Base-by-base conservation (phyloP, 2,113 vertebrate genomes). In the Corythaeola cristata region DNA sequence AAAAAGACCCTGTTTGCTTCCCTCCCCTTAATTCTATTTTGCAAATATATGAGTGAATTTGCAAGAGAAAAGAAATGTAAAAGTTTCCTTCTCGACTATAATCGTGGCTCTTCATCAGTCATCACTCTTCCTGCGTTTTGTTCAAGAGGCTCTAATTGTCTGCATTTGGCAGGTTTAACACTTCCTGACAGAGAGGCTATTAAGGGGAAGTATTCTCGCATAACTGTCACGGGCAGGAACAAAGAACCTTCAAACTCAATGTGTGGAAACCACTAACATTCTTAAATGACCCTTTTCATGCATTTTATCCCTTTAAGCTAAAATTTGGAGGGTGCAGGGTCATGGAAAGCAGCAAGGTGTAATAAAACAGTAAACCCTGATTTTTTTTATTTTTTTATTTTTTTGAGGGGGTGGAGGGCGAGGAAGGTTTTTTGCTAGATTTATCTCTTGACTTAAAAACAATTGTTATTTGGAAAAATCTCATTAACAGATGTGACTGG, bases 141-240 rank as follows among this genome's bases (percentile, higher is more conserved):
- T 98, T 98, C 88, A 63, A 88, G 98, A 97, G 98, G 97, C 98
- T 98, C 98, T 98, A 99, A 99, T 99, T 99, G 98, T 99, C 98
- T 93, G 96, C 98, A 95, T 98, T 99, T 98, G 98, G 98, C 98
- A 98, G 98, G 97, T 98, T 98, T 99, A 98, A 99, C 99, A 98
- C 98, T 99, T 99, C 98, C 98, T 98, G 98, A 98, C 98, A 98
- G 98, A 98, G 98, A 98, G 98, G 97, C 99, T 98, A 98, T 99
- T 99, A 99, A 98, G 97, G 97, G 98, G 95, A 98, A 98, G 98
- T 98, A 98, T 98, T 98, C 98, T 98, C 98, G 98, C 98, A 98
- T 98, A 98, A 99, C 98, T 98, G 98, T 98, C 98, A 98, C 97
- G 89, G 98, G 96, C 97, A 98, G 96, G 98, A 98, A 99, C 98